Evolutionary conservation across 1,140 invertebrate genomes (phyloP).

Genomic region (Asbolus verrucosus): DNA sequence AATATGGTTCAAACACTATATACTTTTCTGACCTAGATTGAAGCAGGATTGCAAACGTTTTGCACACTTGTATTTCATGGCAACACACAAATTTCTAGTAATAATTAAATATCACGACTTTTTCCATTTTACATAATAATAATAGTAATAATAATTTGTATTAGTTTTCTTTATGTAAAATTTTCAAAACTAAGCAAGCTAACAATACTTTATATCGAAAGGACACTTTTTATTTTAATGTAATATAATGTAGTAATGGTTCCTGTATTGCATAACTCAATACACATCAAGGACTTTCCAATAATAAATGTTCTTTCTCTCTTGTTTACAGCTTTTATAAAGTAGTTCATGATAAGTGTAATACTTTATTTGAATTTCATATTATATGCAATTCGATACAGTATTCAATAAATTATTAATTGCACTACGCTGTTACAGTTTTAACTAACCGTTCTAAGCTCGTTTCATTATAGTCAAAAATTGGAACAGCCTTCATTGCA

Average conservation of each 20-base stretch:
- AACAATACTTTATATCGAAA: constrained; percentile 15
- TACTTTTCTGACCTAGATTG: constrained; percentile 43
- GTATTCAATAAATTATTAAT: too few relatives aligned
- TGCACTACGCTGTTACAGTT: too few relatives aligned
- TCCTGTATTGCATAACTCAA: constrained; percentile 43
- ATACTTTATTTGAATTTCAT: constrained; percentile 21
- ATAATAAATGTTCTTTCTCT: constrained; percentile 43
- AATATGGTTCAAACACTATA: constrained; percentile 39
- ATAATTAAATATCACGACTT: constrained; percentile 19
- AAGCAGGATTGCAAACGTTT: constrained; percentile 42
- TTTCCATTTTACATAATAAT: too few relatives aligned
- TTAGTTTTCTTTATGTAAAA: too few relatives aligned
- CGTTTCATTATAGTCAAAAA: background rate
- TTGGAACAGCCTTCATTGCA: too few relatives aligned
- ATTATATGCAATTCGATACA: too few relatives aligned
- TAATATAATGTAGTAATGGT: constrained; percentile 39
- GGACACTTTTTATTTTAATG: constrained; percentile 28
- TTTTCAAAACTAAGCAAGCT: too few relatives aligned
- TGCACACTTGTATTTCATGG: constrained; percentile 39
- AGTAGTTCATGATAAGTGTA: constrained; percentile 41
- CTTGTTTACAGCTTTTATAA: constrained; percentile 29
- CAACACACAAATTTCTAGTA: constrained; percentile 25
- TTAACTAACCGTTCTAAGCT: too few relatives aligned
- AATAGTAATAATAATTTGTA: too few relatives aligned
- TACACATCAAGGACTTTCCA: constrained; percentile 44